Base-by-base conservation (phyloP, 2,797 vertebrate species). In the Varecia variegata region DNA sequence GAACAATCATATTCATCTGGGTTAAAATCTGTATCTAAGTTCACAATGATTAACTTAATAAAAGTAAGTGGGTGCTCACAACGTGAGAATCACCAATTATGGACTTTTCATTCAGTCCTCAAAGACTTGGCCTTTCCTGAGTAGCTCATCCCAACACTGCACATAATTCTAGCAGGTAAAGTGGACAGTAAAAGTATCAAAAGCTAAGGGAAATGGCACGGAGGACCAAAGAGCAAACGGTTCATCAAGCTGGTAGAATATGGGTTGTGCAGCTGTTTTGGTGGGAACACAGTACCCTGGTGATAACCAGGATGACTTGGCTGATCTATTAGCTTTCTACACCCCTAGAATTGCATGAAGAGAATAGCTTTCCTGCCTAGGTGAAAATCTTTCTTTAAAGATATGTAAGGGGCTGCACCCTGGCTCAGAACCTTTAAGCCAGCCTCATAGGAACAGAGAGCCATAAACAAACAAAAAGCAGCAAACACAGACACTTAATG, bases 311-410 rank as follows among this genome's bases (percentile, higher is more conserved):
- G 50, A 1, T 67, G 54, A 80, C 17, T 68, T 14, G 45, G 52
- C 67, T 38, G 35, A 85, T 25, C 70, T 40, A 25, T 25, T 32
- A 67, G 50, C 5, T 58, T 45, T 56, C 65, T 95, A 45, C 84
- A 56, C 15, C 54, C 74, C 43, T n/a, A 90, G 70, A 62, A 21
- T 1, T 65, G 27, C 21, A 60, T 0, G 52, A 93, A 90, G 21
- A 84, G 71, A 91, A 65, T 0, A 90, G 58, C 52, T 58, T 65
- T 77, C 52, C 40, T 91, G 45, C 27, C 73, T 54, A 27, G 58
- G 76, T 71, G 17, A 71, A 87, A 94, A 50, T 52, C 35, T 90
- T 74, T 91, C 67, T 82, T 94, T 86, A 93, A 90, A 95, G 87
- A 70, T 11, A 73, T 14, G 38, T 76, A 84, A 68, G 56, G 74